A percentile compares a stretch with the other conserved stretches of the same genome.
Conservation (phyloP, 2,797 vertebrate genomes). For the Neosalanx taihuensis region DNA sequence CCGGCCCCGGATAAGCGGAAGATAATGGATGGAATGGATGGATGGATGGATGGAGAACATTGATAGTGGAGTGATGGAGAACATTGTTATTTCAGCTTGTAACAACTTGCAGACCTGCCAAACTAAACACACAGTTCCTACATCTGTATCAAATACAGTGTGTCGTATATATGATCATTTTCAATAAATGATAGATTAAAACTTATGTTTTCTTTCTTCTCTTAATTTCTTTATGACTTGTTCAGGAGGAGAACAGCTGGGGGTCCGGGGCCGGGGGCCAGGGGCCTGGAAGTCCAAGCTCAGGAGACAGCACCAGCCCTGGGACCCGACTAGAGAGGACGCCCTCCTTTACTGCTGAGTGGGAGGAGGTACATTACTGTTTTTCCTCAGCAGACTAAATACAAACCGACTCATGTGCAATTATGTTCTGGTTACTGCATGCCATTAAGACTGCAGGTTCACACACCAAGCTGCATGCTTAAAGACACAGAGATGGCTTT, state of each 20-base stretch:
- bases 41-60: too few species aligned
- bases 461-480: neutral
- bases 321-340: constrained; percentile 86
- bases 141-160: too few species aligned
- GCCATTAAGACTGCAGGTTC: neutral
- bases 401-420: neutral
- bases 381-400: neutral
- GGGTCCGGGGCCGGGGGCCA: constrained; percentile 64
- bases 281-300: constrained; percentile 64
- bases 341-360: constrained; percentile 95
- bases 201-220: neutral
- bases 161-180: too few species aligned
- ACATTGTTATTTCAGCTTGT: too few species aligned
- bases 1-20: too few species aligned
- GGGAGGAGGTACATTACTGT: constrained; percentile 83
- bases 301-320: constrained; percentile 69
- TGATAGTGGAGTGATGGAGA: too few species aligned
- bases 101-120: too few species aligned
- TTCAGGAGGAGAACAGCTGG: constrained; percentile 79
- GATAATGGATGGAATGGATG: too few species aligned
- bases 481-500: neutral
- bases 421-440: constrained; percentile 1
- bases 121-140: too few species aligned
- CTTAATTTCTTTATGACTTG: neutral
- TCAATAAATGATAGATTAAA: too few species aligned